Base-by-base conservation (phyloP, 2,888 invertebrate species). In the Pammene aurita region DNA sequence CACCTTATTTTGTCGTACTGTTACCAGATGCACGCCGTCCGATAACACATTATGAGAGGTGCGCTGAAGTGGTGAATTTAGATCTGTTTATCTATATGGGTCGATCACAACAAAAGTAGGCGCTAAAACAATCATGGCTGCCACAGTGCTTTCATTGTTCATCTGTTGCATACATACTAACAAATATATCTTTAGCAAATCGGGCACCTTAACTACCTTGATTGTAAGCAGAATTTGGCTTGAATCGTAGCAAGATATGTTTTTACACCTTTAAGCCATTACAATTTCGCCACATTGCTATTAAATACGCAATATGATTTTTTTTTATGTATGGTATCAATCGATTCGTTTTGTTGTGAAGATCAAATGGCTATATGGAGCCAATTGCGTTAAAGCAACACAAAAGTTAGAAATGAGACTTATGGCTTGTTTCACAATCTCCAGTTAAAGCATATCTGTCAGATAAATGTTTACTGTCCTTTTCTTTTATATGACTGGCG, bases 51-150 rank as follows among this genome's bases (percentile, higher is more conserved):
- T 68, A 65, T 69, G 65, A 65, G 64, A 60, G 60, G 64, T 54
- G 42, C 35, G 64, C 58, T 60, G 65, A 65, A 60, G 69, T 65
- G 60, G 69, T 48, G 76, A 78, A 79, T 77, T 78, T 72, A 78
- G 78, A 77, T 71, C 72, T 71, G 72, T 61, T 76, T 81, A 84
- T 86, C 82, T 82, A 78, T 77, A 74, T 83, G 77, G 80, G 78
- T 76, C 82, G 76, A 83, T 83, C 85, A 75, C 75, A 72, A 72
- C 67, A 72, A 74, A 72, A 77, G 73, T 70, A 75, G 76, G 77
- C 73, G 75, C 65, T 77, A 76, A 79, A 79, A 83, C 83, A 81
- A 77, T 78, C 78, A 72, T 72, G 72, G 71, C 73, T 74, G 76
- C 73, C 77, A 80, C 78, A 79, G 76, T 77, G 73, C 72, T 75